These are phyloP conservation scores for Caligus rogercresseyi DNA, from an alignment of 1,140 invertebrate species.

Conservation along the genomic window DNA sequence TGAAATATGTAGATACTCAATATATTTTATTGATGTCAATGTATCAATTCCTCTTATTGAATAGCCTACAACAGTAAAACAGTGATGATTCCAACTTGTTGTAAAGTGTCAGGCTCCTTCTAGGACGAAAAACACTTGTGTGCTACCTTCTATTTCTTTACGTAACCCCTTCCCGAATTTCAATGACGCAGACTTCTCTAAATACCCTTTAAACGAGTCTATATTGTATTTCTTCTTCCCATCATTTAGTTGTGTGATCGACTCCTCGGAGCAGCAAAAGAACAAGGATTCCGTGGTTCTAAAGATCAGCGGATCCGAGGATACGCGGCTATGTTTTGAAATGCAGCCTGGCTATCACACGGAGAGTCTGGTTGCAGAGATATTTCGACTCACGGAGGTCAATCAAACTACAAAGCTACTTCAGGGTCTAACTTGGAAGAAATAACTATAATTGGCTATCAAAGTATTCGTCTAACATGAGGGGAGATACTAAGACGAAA, in stretches of 20 bases:
- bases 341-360: slow-evolving; percentile 42
- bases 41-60: too few species aligned
- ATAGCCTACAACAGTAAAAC: too few species aligned
- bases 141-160: too few species aligned
- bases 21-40: too few species aligned
- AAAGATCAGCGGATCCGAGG: slow-evolving; percentile 38
- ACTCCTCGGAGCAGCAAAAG: slow-evolving; percentile 31
- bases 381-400: slow-evolving; percentile 39
- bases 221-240: background rate
- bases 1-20: too few species aligned
- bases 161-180: too few species aligned
- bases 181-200: slow-evolving; percentile 15
- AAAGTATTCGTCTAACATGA: slow-evolving; percentile 5
- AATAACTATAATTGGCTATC: background rate
- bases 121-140: too few species aligned
- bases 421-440: background rate
- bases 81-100: too few species aligned
- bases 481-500: background rate
- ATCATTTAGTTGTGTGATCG: slow-evolving; percentile 36
- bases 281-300: slow-evolving; percentile 34
- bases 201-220: background rate
- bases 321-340: slow-evolving; percentile 39
- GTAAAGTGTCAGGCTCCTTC: too few species aligned
- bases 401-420: slow-evolving; percentile 26
- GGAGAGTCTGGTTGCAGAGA: slow-evolving; percentile 39